These are phyloP conservation scores for Daktulosphaira vitifoliae DNA, from an alignment of 1,140 invertebrate genomes.

Conservation along the genomic window DNA sequence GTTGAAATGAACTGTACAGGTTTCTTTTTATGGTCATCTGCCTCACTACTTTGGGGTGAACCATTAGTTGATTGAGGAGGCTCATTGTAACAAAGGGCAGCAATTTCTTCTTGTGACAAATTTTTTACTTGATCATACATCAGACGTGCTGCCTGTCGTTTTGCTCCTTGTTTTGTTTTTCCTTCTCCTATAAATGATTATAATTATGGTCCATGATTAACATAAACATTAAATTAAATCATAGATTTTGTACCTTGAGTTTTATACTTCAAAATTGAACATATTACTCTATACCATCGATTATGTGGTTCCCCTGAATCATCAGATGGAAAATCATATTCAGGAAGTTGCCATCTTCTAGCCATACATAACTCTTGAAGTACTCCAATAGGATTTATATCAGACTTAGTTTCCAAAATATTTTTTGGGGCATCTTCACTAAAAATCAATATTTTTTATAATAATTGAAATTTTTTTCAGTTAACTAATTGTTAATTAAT, in stretches of 20 bases:
- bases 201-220: too few relatives aligned
- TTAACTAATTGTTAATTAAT: too few relatives aligned
- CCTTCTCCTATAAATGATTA: conserved; percentile 9
- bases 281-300: background rate
- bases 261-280: background rate
- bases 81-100: background rate
- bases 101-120: background rate
- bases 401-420: background rate
- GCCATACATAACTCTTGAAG: conserved; percentile 95
- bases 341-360: conserved; percentile 80
- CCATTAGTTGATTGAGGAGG: background rate
- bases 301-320: background rate
- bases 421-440: background rate
- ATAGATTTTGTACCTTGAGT: background rate
- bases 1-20: too few relatives aligned
- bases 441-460: background rate
- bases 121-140: background rate
- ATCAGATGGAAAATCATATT: background rate
- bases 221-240: too few relatives aligned
- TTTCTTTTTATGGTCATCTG: too few relatives aligned
- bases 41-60: too few relatives aligned
- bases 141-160: background rate
- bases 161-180: conserved; percentile 17
- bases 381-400: conserved; percentile 67
- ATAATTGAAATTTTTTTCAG: too few relatives aligned